Percentiles rank a stretch among this genome's conserved stretches.
Conservation (phyloP, 2,797 vertebrate species). For the Anguilla anguilla region DNA sequence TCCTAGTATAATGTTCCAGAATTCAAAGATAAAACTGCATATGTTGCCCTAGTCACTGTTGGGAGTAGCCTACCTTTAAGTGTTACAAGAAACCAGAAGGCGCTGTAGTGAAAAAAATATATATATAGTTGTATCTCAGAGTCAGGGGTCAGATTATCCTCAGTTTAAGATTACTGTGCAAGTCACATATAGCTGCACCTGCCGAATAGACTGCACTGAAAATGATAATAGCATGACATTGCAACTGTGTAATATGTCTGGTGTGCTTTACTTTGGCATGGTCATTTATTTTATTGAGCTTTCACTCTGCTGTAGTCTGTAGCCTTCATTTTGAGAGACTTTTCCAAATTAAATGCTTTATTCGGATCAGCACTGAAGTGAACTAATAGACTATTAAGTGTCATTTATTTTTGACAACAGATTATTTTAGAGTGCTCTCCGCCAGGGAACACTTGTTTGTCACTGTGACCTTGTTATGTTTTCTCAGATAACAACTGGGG, state of each 20-base stretch:
- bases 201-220: background rate
- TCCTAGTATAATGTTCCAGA: background rate
- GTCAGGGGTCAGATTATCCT: background rate
- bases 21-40: constrained; percentile 58
- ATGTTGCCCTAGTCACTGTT: constrained; percentile 31
- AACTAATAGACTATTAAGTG: background rate
- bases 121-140: background rate
- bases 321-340: background rate
- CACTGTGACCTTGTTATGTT: constrained; percentile 9
- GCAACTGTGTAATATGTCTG: background rate
- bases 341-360: background rate
- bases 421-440: constrained; percentile 12
- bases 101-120: background rate
- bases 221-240: constrained; percentile 3
- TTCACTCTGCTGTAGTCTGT: background rate
- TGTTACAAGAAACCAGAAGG: background rate
- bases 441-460: background rate
- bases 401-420: constrained; percentile 17
- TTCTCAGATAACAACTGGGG: background rate
- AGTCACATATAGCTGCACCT: background rate
- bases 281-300: background rate
- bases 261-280: background rate
- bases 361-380: background rate
- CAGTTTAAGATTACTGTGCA: background rate
- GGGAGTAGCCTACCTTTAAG: background rate